Evolutionary conservation across 2,113 vertebrate genomes (phyloP).

Genomic region (Microcebus tavaratra): DNA sequence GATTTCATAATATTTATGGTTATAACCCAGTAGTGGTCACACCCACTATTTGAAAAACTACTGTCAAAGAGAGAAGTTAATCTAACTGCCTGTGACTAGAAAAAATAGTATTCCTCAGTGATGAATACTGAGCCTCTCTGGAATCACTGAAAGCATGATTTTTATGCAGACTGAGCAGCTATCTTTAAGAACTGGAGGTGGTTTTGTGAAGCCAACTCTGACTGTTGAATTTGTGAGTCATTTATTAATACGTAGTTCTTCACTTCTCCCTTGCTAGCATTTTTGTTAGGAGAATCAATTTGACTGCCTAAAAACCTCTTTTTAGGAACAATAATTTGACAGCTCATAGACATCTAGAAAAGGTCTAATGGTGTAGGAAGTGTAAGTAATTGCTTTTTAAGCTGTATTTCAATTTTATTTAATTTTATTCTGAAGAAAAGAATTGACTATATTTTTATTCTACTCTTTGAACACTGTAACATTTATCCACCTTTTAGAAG

Average conservation of each 20-base stretch:
- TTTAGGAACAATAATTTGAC: not conserved
- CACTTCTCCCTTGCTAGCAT: not conserved
- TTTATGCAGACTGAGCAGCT: not conserved
- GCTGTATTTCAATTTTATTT: not conserved
- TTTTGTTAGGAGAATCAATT: not conserved
- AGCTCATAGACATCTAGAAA: not conserved
- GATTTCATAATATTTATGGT: not conserved
- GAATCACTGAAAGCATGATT: not conserved
- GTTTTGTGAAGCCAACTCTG: not conserved
- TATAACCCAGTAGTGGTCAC: not conserved
- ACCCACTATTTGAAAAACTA: not conserved
- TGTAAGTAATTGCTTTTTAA: constrained; percentile 12
- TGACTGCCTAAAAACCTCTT: not conserved
- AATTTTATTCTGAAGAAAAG: constrained; percentile 14
- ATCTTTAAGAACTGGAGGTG: not conserved
- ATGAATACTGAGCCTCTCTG: not conserved
- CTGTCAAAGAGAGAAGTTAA: not conserved
- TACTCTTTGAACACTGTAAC: not conserved
- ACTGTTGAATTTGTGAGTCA: not conserved
- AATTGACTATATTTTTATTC: not conserved
- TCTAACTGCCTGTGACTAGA: not conserved
- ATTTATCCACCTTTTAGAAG: not conserved
- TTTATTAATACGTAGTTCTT: not conserved
- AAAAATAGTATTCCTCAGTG: not conserved
- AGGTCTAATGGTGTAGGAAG: not conserved